Evolutionary conservation across 2,113 vertebrate species (phyloP), one percentile per base, ranked within the genome.

Genomic region (Scatophagus argus): DNA sequence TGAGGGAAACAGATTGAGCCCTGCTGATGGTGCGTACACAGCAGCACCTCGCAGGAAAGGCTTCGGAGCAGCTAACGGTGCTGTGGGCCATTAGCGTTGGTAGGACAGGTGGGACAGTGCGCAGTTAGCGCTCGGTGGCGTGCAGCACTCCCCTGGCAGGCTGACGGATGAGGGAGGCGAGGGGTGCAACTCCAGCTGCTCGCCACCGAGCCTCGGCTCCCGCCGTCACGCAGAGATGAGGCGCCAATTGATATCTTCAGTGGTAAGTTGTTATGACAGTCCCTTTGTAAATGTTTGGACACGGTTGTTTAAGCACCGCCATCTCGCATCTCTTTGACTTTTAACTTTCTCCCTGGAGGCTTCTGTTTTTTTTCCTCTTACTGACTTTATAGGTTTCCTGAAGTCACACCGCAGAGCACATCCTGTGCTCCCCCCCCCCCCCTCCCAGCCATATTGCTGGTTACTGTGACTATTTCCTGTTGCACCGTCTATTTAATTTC

Each of bases 201-300:
- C 69, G 44, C 77, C 13, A 21, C 49, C 41, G 27, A 3, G 60
- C 54, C 36, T 23, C 17, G 6, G 74, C 82, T 29, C 43, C 74
- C 74, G 52, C 59, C 23, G 49, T 64, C 82, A 77, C 27, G 47
- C 76, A 29, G 66, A 72, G 77, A 85, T 56, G 63, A 90, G 82
- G 82, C 31, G 64, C 77, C 84, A 79, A 82, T 79, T 80, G 88
- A 87, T 84, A 77, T 77, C 55, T 88, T 70, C 58, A 51, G 73
- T 58, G 44, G 66, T 85, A 79, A 88, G 70, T 83, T 83, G 85
- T 71, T 83, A 79, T 77, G 88, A 92, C 88, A 85, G 72, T 55
- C 82, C 58, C 87, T 91, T 89, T 88, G 79, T 77, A 84, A 87
- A 91, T 90, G 81, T 87, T 82, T 85, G 77, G 86, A 81, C 74